Evolutionary conservation across 2,113 vertebrate genomes (phyloP), one percentile per base, ranked within the genome.

Genomic region (Fulmarus glacialis): DNA sequence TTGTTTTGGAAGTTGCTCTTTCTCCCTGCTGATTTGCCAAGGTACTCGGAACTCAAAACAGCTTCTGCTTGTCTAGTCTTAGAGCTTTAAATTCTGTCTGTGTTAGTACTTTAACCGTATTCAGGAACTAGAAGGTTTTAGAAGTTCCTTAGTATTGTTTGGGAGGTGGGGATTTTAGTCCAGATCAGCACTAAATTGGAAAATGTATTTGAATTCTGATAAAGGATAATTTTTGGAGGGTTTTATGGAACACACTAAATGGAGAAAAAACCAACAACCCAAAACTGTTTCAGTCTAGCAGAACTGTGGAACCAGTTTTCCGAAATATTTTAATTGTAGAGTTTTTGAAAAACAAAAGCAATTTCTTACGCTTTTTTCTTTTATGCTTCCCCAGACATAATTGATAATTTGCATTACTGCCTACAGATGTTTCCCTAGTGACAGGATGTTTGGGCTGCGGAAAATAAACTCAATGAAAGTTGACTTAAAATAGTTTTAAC

Each of bases 351-450:
- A 92, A 63, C 38, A 47, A 68, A 75, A 53, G 23, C 40, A 93
- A 71, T 64, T 79, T 75, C n/a, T 60, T 70, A 6, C 1, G 6
- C 3, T 45, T 82, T 40, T 88, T 64, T 43, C 11, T 85, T 88
- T 70, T 80, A 32, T 90, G 21, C 48, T 16, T 90, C 19, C 47
- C 20, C 66, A 92, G 71, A 40, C 53, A 6, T 34, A 88, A 82
- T 47, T 27, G 40, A 40, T 88, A 85, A 93, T 90, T 85, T 94
- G 56, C 82, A 96, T 94, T 94, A 82, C 66, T 86, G 43, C 79
- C 40, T 73, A 30, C 94, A 90, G 96, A 70, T 96, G 90, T 95
- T 96, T 96, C 95, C 95, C 67, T 63, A 78, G 53, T 83, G 63
- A 93, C 91, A 91, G 94, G 94, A 94, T 95, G 83, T 96, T 93